A percentile compares a stretch with the other conserved stretches of the same genome.
These are phyloP conservation scores for Hydractinia symbiolongicarpus DNA, from an alignment of 30 jellyfish, hydroid and myxozoan species.

Conservation along the genomic window DNA sequence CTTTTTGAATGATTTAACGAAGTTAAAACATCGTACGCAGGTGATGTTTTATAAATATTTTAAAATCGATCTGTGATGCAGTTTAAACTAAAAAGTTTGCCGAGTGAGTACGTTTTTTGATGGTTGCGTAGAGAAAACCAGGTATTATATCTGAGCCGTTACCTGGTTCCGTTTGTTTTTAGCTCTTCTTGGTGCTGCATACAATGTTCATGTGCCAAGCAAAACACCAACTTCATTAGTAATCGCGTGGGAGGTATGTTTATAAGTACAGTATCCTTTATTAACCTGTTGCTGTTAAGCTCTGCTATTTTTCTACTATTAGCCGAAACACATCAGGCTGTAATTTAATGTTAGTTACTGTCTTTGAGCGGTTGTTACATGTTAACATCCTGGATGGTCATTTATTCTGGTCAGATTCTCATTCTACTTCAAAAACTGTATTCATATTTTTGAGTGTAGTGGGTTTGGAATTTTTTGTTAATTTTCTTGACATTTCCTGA, in stretches of 20 bases:
- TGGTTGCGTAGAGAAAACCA: not conserved
- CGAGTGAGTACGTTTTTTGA: not conserved
- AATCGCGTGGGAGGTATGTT: conserved; percentile 82
- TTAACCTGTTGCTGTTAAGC: no score
- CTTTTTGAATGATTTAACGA: not conserved
- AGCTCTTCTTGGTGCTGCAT: conserved; percentile 86
- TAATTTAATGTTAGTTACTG: no score
- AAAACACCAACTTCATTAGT: conserved; percentile 56
- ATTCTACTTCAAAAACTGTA: no score
- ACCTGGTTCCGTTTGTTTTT: not conserved
- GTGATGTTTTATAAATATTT: not conserved
- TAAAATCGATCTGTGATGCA: not conserved
- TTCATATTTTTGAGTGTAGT: no score
- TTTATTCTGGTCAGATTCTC: no score
- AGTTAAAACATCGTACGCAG: not conserved
- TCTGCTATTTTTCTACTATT: no score
- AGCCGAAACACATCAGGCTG: no score
- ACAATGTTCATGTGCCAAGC: conserved; percentile 48
- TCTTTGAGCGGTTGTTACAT: no score
- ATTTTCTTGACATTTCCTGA: no score
- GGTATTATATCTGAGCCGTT: not conserved
- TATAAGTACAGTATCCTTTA: no score
- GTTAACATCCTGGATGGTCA: no score
- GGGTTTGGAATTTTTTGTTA: no score
- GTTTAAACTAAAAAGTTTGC: not conserved